Conservation (phyloP, 2,888 invertebrate genomes). For the Amphipyra tragopoginis region DNA sequence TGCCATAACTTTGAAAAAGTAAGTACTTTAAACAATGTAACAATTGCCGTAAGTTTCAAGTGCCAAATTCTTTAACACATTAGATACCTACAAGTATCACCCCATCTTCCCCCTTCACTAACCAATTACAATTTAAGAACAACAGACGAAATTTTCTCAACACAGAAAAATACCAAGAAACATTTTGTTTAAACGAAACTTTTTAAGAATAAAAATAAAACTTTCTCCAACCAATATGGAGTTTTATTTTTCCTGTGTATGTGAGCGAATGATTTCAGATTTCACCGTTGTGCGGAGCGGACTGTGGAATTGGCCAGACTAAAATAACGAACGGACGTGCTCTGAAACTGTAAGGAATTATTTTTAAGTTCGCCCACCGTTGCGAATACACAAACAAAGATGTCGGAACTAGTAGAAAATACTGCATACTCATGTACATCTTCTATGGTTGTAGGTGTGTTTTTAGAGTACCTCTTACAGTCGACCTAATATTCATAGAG, state of each 20-base stretch:
- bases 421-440: slow-evolving; percentile 11
- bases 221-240: slow-evolving; percentile 48
- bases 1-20: no score
- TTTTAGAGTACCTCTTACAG: no score
- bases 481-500: no score
- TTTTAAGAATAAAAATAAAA: slow-evolving; percentile 51
- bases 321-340: slow-evolving; percentile 85
- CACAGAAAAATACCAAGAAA: slow-evolving; percentile 6
- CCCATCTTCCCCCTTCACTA: no score
- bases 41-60: no score
- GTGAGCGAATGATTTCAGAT: slow-evolving; percentile 72
- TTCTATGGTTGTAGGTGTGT: no score
- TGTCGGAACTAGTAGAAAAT: slow-evolving; percentile 53
- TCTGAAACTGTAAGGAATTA: slow-evolving; percentile 81
- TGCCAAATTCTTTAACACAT: no score
- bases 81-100: no score
- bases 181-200: slow-evolving; percentile 39
- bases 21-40: no score
- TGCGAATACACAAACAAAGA: slow-evolving; percentile 63
- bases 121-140: no score
- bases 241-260: slow-evolving; percentile 62
- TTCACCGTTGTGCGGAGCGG: slow-evolving; percentile 71
- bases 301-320: slow-evolving; percentile 80
- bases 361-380: slow-evolving; percentile 72
- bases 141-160: background rate